A percentile compares a stretch with the other conserved stretches of the same genome.
Conservation (phyloP, 2,888 invertebrate genomes). For the Scaptomyza caliginosa region DNA sequence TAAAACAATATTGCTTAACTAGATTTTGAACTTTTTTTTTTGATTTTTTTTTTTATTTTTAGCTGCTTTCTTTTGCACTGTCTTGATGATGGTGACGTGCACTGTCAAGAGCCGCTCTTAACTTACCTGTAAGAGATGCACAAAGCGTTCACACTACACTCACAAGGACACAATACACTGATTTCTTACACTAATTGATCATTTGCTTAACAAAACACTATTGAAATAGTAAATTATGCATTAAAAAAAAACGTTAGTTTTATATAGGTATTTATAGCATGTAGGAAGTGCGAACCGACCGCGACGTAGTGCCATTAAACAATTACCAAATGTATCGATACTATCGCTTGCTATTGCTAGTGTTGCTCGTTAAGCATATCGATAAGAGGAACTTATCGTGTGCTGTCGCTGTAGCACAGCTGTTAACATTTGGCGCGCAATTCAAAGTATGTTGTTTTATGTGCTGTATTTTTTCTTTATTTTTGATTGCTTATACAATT, state of each 20-base stretch:
- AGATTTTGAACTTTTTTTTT: neutral
- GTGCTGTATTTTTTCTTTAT: slow-evolving; percentile 27
- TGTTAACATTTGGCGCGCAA: slow-evolving; percentile 20
- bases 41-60: neutral
- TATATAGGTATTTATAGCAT: slow-evolving; percentile 3
- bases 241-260: neutral
- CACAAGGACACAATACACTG: neutral
- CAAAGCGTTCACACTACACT: slow-evolving; percentile 9
- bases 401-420: neutral
- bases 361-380: slow-evolving; percentile 7
- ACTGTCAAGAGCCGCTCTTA: slow-evolving; percentile 51
- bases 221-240: neutral
- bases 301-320: slow-evolving; percentile 15
- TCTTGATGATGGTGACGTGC: slow-evolving; percentile 56
- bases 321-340: slow-evolving; percentile 33
- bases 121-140: slow-evolving; percentile 44
- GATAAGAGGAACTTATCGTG: neutral
- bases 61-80: slow-evolving; percentile 45
- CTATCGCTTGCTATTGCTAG: neutral
- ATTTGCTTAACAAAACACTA: slow-evolving; percentile 5
- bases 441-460: slow-evolving; percentile 10
- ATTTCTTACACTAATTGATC: slow-evolving; percentile 11
- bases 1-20: neutral
- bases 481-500: slow-evolving; percentile 50
- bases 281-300: slow-evolving; percentile 23